Base-by-base conservation (phyloP, 2,797 vertebrate species). In the Macropus fuliginosus region DNA sequence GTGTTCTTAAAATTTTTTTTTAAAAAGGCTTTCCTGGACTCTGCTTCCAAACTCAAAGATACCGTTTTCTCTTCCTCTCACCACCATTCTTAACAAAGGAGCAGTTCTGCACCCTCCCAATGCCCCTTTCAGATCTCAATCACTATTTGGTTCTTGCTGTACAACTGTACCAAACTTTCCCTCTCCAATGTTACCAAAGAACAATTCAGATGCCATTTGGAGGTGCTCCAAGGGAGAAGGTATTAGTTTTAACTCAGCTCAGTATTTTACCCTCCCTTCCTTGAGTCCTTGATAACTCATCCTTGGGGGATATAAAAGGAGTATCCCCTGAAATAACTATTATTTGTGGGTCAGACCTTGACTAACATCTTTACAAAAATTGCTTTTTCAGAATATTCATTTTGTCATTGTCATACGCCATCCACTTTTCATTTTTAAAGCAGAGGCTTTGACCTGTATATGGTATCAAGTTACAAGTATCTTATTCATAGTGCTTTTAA, bases 121-220 rank as follows among this genome's bases (percentile, higher is more conserved):
- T 81, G 13, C 9, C 40, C 12, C 24, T 46, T 81, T 81, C 21
- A 46, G n/a, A 40, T 0, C 40, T 46, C 40, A 46, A 46, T 27
- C 40, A 11, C 21, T 27, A 87, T 87, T 87, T 87, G 40, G 40
- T 10, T 46, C 46, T 24, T 87, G 40, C 21, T 87, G 9, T 27
- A 11, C 9, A 46, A 27, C 3, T 87, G 9, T 4, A 50, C 21
- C 74, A 87, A 87, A 50, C 50, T 27, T 46, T 87, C 9, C 40
- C 40, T 46, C 46, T 4, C 40, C 5, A 11, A 18, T 66, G 40
- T 87, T 40, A 87, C 74, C 74, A 46, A 87, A 0, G 98, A 99
- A 4, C 99, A 98, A 98, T 81, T 29, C 9, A 21, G 92, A 87
- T 52, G 13, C 28, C 66, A 92, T 62, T 31, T 55, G 28, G 91